phyloP scores from a whole-genome alignment of 2,113 vertebrate genomes.

The Notarius lentiginosus region DNA sequence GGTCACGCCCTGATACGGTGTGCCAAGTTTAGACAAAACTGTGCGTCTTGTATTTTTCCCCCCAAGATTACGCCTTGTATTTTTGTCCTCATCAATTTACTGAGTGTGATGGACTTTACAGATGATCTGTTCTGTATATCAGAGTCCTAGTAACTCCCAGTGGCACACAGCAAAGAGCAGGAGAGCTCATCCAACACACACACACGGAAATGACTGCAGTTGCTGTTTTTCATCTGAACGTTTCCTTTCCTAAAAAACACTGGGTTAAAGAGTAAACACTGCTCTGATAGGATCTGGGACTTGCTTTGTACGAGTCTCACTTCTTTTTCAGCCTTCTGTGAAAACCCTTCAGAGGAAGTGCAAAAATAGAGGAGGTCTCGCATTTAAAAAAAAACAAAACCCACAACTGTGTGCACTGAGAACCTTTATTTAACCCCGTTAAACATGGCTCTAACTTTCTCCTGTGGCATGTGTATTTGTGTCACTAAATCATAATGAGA shows the following conservation, averaged over 20 bases:
- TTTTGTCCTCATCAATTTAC: constrained; percentile 21
- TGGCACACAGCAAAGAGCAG: constrained; percentile 7
- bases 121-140: constrained; percentile 24
- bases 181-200: constrained; percentile 1
- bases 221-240: not conserved
- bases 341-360: not conserved
- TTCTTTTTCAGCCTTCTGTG: not conserved
- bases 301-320: not conserved
- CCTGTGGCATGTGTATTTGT: not conserved
- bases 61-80: not conserved
- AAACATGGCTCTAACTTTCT: not conserved
- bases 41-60: not conserved
- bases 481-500: not conserved
- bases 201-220: constrained; percentile 25
- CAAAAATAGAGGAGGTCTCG: not conserved
- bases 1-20: not conserved
- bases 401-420: not conserved
- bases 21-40: constrained; percentile 13
- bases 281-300: not conserved
- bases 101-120: constrained; percentile 17
- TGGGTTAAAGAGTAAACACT: not conserved
- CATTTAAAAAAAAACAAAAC: not conserved
- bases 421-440: not conserved
- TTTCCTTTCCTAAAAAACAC: constrained; percentile 24
- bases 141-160: constrained; percentile 12